Conservation (phyloP, 64 coral and sea anemone species). For the Montipora cactus region DNA sequence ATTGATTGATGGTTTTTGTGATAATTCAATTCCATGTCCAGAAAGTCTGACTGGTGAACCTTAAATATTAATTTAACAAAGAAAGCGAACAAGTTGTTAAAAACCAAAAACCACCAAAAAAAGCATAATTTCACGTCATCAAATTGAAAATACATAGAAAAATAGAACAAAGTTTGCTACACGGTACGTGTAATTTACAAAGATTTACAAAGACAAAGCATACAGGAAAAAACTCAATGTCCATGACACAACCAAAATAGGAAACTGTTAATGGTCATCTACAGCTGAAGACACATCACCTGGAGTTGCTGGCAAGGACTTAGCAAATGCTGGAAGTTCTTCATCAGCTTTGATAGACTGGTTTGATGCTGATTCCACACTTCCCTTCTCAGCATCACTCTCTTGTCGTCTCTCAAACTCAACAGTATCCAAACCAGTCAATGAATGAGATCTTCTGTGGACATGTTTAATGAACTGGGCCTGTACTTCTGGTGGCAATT, state of each 20-base stretch:
- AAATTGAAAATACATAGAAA: not conserved
- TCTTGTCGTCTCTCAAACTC: conserved; percentile 44
- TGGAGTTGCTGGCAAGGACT: conserved; percentile 74
- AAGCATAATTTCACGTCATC: no score
- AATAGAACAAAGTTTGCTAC: not conserved
- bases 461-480: conserved; percentile 76
- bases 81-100: no score
- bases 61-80: no score
- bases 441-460: conserved; percentile 81
- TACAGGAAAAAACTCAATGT: no score
- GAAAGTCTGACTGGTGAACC: no score
- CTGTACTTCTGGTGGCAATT: conserved; percentile 82
- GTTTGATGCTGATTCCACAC: conserved; percentile 1
- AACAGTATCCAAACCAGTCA: conserved; percentile 69
- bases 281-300: conserved; percentile 10
- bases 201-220: no score
- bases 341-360: not conserved
- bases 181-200: no score
- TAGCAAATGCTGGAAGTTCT: not conserved
- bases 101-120: no score
- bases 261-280: not conserved
- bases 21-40: no score
- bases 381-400: conserved; percentile 37
- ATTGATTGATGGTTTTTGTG: no score
- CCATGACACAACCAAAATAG: no score